Evolutionary conservation across 2,797 vertebrate genomes (phyloP), one percentile per base, ranked within the genome.

Genomic region (Girardinus metallicus): DNA sequence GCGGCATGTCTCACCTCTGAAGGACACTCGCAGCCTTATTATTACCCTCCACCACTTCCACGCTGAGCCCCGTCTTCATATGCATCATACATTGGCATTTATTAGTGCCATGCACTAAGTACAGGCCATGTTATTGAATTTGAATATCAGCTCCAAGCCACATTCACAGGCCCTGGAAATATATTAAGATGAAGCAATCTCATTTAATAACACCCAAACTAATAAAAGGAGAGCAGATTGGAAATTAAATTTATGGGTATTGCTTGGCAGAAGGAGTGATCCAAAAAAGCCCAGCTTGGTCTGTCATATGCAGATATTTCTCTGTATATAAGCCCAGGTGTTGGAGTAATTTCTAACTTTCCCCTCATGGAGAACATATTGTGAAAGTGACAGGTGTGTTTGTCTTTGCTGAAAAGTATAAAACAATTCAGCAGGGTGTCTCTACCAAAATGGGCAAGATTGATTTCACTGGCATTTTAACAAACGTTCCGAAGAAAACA

Each of bases 191-290:
- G 97, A 98, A 99, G 98, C 97, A 98, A 97, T 98, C 97, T 98
- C 97, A 97, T 99, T 99, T 99, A 99, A 99, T 99, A 99, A 99
- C 97, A 98, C 95, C 96, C 96, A 99, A 99, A 99, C 97, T 99
- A 99, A 99, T 99, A 99, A 99, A 98, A 97, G 97, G 95, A 97
- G 96, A 96, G 97, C 96, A 96, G 97, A 97, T 97, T 97, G 96
- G 95, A 98, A 99, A 99, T 99, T 98, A 97, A 97, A 98, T 99
- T 98, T 98, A 98, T 98, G 97, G 99, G 98, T 99, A 99, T 98
- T 98, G 97, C 97, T 97, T 94, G 95, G 97, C 95, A 96, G 96
- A 95, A 96, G 96, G 96, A 97, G 97, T 96, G 96, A 97, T 96
- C 95, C 95, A 93, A 95, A 97, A 92, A 97, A 96, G 93, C 93